A percentile compares a stretch with the other conserved stretches of the same genome.
These are phyloP conservation scores for Lytechinus variegatus DNA, from an alignment of 35 echinoderm and acorn worm species.

Conservation along the genomic window DNA sequence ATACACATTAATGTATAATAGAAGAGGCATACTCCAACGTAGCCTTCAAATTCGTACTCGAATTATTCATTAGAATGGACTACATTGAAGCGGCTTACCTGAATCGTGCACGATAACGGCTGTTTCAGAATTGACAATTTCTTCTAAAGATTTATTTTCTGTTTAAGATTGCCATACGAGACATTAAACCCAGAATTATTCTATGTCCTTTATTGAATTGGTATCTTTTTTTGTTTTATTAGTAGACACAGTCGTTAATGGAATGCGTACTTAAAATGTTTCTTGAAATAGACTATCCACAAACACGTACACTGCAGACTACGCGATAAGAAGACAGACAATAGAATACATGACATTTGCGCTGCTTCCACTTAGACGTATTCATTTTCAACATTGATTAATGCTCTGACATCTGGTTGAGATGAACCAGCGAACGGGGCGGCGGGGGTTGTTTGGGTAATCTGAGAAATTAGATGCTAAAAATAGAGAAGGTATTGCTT, in stretches of 20 bases:
- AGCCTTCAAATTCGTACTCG: background rate
- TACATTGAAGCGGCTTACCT: background rate
- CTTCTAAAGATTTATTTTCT: background rate
- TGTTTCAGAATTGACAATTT: background rate
- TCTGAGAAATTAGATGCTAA: slow-evolving; percentile 2
- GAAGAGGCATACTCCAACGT: background rate
- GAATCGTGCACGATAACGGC: background rate
- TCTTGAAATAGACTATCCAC: background rate
- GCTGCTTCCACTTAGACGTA: background rate
- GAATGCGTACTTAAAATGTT: background rate
- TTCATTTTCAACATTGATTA: slow-evolving; percentile 7
- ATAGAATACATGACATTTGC: background rate
- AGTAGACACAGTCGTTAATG: background rate
- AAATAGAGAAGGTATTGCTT: background rate
- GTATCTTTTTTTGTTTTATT: background rate
- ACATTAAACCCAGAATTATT: background rate
- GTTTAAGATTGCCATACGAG: background rate
- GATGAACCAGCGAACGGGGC: background rate
- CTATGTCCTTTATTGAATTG: background rate
- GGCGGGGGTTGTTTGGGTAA: background rate
- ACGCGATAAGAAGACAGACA: background rate
- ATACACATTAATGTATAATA: slow-evolving; percentile 7
- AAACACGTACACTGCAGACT: slow-evolving; percentile 1
- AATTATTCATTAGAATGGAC: background rate
- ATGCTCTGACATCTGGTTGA: background rate